Percentiles rank a stretch among this genome's conserved stretches.
phyloP scores from a whole-genome alignment of 2,797 vertebrate species.

The Pterois miles region DNA sequence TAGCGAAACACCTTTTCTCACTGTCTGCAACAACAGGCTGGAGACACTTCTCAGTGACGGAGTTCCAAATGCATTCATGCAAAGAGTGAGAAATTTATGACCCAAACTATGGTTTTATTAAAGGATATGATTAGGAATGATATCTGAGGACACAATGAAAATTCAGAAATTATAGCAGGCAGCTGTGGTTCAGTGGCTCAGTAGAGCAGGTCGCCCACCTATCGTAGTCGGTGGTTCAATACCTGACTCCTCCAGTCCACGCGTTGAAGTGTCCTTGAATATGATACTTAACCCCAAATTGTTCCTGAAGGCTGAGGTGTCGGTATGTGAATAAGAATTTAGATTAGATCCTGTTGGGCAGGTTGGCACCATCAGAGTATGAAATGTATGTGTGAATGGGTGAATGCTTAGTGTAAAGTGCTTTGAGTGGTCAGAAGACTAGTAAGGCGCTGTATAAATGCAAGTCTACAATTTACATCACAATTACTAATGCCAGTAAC shows the following conservation, averaged over 20 bases:
- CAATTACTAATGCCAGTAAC: background rate
- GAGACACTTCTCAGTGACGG: constrained; percentile 1
- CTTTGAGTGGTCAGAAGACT: background rate
- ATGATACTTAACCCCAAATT: no score
- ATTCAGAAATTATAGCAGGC: background rate
- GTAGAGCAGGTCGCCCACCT: no score
- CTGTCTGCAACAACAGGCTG: constrained; percentile 4
- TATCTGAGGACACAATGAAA: constrained; percentile 19
- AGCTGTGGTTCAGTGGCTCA: background rate
- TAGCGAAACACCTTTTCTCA: constrained; percentile 31
- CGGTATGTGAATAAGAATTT: no score
- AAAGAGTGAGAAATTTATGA: constrained; percentile 14
- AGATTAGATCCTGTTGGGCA: no score
- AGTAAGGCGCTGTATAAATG: background rate
- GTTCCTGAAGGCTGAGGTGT: no score
- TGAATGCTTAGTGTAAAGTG: no score
- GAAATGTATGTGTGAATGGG: no score
- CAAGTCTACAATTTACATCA: background rate
- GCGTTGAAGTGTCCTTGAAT: no score
- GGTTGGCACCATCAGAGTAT: no score
- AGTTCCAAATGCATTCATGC: constrained; percentile 3
- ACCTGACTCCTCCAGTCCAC: no score
- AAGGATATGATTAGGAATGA: constrained; percentile 41
- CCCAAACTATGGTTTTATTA: constrained; percentile 36
- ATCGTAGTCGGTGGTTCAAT: no score